These are phyloP conservation scores for Etheostoma cragini DNA, from an alignment of 2,113 vertebrate genomes.

Conservation along the genomic window DNA sequence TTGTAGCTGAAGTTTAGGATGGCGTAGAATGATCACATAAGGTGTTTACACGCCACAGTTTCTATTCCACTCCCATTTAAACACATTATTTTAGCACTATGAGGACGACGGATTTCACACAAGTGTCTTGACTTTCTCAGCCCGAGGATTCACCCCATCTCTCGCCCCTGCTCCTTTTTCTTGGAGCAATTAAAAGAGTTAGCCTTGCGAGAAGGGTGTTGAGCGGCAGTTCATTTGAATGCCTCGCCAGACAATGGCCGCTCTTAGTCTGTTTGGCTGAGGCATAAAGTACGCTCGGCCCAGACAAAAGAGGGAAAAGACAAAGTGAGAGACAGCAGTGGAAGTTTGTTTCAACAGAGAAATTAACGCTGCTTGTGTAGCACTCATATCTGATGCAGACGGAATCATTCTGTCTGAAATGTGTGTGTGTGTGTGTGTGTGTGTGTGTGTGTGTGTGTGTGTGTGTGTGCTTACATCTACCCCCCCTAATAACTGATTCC, in stretches of 20 bases:
- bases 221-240: slow-evolving; percentile 31
- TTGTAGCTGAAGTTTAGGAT: not conserved
- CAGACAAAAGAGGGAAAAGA: slow-evolving; percentile 64
- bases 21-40: not conserved
- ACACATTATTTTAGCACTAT: not conserved
- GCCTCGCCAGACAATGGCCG: slow-evolving; percentile 65
- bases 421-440: slow-evolving; percentile 20
- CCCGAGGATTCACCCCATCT: slow-evolving; percentile 15
- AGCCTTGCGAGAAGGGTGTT: slow-evolving; percentile 60
- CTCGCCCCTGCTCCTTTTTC: slow-evolving; percentile 14
- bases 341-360: slow-evolving; percentile 69
- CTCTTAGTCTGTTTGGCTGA: slow-evolving; percentile 48
- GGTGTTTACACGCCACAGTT: not conserved
- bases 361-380: slow-evolving; percentile 41
- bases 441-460: not conserved
- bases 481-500: slow-evolving; percentile 74
- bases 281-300: slow-evolving; percentile 19
- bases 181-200: slow-evolving; percentile 65
- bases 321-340: slow-evolving; percentile 60
- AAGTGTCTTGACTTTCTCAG: slow-evolving; percentile 15
- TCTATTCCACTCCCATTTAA: slow-evolving; percentile 4
- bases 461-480: not conserved
- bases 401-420: slow-evolving; percentile 47
- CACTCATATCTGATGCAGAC: slow-evolving; percentile 81
- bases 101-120: slow-evolving; percentile 14